Percentiles rank a stretch among this genome's conserved stretches.
These are phyloP conservation scores for Lates japonicus DNA, from an alignment of 2,797 vertebrate species.

Conservation along the genomic window DNA sequence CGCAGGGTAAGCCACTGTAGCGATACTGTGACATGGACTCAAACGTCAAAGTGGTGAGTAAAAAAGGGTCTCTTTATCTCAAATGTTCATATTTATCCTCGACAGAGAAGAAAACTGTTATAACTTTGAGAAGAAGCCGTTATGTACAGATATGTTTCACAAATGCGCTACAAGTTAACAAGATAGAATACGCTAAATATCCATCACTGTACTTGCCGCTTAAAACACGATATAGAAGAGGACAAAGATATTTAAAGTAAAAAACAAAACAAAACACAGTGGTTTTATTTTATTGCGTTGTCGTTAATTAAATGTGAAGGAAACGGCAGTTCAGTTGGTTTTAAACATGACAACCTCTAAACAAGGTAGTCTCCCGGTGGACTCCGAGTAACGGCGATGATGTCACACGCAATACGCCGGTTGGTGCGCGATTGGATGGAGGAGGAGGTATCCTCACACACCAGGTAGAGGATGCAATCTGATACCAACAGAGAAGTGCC, in stretches of 20 bases:
- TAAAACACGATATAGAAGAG: no score
- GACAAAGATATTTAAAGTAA: no score
- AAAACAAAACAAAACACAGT: no score
- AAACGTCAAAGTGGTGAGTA: slow-evolving; percentile 77
- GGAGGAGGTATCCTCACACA: slow-evolving; percentile 49
- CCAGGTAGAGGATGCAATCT: slow-evolving; percentile 77
- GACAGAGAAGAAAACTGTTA: neutral
- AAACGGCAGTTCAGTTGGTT: neutral
- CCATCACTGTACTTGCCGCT: no score
- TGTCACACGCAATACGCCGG: slow-evolving; percentile 60
- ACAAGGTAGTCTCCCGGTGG: slow-evolving; percentile 11
- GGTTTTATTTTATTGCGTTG: neutral
- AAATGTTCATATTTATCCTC: neutral
- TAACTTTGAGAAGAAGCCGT: slow-evolving; percentile 1
- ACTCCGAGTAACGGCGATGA: slow-evolving; percentile 59
- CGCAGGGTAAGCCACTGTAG: neutral
- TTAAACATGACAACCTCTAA: neutral
- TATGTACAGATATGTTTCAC: neutral
- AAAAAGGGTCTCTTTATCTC: neutral
- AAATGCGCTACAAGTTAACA: neutral
- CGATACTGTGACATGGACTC: slow-evolving; percentile 65
- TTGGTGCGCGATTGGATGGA: slow-evolving; percentile 36
- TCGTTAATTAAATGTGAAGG: neutral
- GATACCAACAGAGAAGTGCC: slow-evolving; percentile 66
- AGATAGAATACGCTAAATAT: no score